phyloP scores from a whole-genome alignment of 2,113 vertebrate genomes.

The Hystrix cristata region DNA sequence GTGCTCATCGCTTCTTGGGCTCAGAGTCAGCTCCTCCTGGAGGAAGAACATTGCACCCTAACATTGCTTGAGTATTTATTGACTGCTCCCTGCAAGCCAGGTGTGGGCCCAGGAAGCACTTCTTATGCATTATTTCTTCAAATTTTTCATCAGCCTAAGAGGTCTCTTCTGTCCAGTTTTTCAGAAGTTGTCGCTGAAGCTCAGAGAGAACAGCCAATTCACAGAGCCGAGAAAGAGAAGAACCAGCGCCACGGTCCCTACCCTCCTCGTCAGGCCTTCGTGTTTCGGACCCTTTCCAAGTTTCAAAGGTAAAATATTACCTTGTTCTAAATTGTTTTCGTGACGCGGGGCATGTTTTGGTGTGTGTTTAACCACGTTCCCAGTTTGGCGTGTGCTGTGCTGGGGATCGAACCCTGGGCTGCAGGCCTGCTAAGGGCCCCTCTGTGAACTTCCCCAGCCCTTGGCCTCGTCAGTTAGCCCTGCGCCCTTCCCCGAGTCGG shows the following conservation, averaged over 20 bases:
- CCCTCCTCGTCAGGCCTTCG: background rate
- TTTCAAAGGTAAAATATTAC: background rate
- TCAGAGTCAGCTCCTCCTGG: background rate
- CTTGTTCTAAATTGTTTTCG: background rate
- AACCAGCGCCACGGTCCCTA: fast-evolving
- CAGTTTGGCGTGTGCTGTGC: background rate
- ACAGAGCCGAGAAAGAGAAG: background rate
- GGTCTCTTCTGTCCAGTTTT: background rate
- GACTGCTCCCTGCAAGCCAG: background rate
- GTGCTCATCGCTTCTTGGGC: background rate
- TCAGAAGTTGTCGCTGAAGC: constrained; percentile 6
- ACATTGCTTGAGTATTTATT: background rate
- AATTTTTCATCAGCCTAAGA: background rate
- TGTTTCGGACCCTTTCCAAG: background rate
- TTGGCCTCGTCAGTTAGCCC: background rate
- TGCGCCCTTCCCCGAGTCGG: background rate
- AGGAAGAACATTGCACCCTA: background rate
- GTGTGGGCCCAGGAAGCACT: background rate
- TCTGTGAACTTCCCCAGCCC: too few relatives aligned
- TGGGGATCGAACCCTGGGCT: background rate
- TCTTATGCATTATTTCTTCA: background rate
- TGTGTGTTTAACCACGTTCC: background rate
- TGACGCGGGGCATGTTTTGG: background rate
- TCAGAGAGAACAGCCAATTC: background rate
- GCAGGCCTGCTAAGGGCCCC: too few relatives aligned